Evolutionary conservation across 2,113 vertebrate species (phyloP).

Genomic region (Channa argus): DNA sequence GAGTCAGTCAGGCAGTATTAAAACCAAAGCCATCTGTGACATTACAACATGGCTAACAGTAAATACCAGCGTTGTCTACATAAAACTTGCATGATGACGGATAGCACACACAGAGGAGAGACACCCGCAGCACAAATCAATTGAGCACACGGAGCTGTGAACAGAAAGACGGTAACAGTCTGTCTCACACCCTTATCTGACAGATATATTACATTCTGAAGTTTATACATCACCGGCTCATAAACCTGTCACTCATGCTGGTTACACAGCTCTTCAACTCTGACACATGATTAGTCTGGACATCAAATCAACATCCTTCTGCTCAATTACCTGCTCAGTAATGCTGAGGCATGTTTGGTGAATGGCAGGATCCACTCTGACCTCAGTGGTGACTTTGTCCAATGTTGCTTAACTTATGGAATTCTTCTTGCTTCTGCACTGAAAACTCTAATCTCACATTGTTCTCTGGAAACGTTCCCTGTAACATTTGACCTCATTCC

Average conservation of each 20-base stretch:
- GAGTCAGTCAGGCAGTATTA: too few species aligned
- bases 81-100: conserved; percentile 19
- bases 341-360: conserved; percentile 42
- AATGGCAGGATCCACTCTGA: conserved; percentile 35
- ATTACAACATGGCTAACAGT: conserved; percentile 1
- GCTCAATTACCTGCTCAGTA: conserved; percentile 52
- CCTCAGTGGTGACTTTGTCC: conserved; percentile 30
- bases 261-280: conserved; percentile 32
- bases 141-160: conserved; percentile 39
- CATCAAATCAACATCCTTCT: conserved; percentile 59
- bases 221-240: conserved; percentile 22
- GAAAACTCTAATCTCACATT: conserved; percentile 46
- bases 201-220: conserved; percentile 44
- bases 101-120: conserved; percentile 7
- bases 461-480: conserved; percentile 43
- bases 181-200: conserved; percentile 21
- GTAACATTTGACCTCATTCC: conserved; percentile 55
- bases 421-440: too few species aligned
- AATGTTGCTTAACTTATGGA: too few species aligned
- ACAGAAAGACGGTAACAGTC: conserved; percentile 19
- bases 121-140: conserved; percentile 60
- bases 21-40: conserved; percentile 6
- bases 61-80: conserved; percentile 22
- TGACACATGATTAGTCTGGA: conserved; percentile 49
- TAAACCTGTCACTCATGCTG: conserved; percentile 50